Evolutionary conservation across 1,140 invertebrate species (phyloP).

Genomic region (Acyrthosiphon pisum): DNA sequence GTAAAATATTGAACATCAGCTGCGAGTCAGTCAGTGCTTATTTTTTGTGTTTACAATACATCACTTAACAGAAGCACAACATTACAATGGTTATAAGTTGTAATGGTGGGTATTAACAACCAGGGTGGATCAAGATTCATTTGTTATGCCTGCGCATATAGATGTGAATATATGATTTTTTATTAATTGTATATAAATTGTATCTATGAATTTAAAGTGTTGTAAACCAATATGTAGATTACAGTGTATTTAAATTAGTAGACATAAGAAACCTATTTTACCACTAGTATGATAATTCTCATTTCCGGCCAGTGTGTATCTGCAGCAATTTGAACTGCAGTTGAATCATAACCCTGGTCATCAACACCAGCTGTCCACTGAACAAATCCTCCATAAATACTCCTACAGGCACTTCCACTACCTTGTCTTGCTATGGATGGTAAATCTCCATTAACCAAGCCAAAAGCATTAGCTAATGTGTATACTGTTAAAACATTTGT

Average conservation of each 20-base stretch:
- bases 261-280: slow-evolving; percentile 61
- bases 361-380: slow-evolving; percentile 76
- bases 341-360: slow-evolving; percentile 80
- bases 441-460: slow-evolving; percentile 77
- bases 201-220: no score
- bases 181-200: no score
- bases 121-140: no score
- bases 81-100: no score
- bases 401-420: slow-evolving; percentile 96
- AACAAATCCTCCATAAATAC: slow-evolving; percentile 90
- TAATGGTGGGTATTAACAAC: no score
- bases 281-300: slow-evolving; percentile 87
- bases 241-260: background rate
- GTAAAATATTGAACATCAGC: no score
- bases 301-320: slow-evolving; percentile 89
- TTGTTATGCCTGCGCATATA: no score
- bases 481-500: slow-evolving; percentile 66
- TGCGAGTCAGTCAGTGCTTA: no score
- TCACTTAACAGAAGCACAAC: no score
- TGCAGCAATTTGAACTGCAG: slow-evolving; percentile 78
- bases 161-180: no score
- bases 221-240: no score
- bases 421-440: slow-evolving; percentile 84
- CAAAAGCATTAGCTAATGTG: slow-evolving; percentile 79
- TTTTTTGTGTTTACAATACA: no score